Evolutionary conservation across 2,113 vertebrate genomes (phyloP), one percentile per base, ranked within the genome.

Genomic region (Erythrocebus patas): DNA sequence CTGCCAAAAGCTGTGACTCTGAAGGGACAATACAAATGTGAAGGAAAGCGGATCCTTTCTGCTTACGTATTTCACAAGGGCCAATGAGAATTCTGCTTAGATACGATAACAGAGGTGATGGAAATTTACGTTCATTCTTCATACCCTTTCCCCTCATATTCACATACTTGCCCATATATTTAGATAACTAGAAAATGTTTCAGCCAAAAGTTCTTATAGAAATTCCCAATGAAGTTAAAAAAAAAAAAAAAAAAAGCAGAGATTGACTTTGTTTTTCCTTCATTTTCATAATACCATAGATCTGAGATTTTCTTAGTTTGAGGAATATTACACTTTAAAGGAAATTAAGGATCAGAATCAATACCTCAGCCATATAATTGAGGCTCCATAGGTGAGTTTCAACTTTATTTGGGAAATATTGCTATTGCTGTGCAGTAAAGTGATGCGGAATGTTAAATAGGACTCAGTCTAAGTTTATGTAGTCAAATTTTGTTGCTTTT

Each of bases 1-100:
- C 82, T 97, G 97, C 97, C 98, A 98, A 94, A 93, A 98, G 93
- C 93, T 82, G 23, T 89, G 96, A 85, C 92, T 89, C 0, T 0
- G 76, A 97, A 73, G 59, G 59, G 89, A 52, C 17, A 97, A 90
- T 78, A 97, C 75, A 57, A 43, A 66, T 16, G 23, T 61, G 5
- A 2, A 27, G 91, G 66, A 95, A 52, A 87, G 27, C 20, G 0
- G 0, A 64, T 2, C 35, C 50, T 55, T 94, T 93, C 66, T 16
- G 38, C 90, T 82, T 45, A 0, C 16, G n/a, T 55, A 55, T 30
- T 88, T 66, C 8, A 25, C 0, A 86, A 61, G 52, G 8, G 48
- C 55, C 70, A 30, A 35, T 4, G 17, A 48, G 25, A 48, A 68
- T 17, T 32, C 6, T 43, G 6, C n/a, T 76, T 30, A 32, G 2